phyloP scores from a whole-genome alignment of 64 coral and sea anemone species.

The Stylophora pistillata region DNA sequence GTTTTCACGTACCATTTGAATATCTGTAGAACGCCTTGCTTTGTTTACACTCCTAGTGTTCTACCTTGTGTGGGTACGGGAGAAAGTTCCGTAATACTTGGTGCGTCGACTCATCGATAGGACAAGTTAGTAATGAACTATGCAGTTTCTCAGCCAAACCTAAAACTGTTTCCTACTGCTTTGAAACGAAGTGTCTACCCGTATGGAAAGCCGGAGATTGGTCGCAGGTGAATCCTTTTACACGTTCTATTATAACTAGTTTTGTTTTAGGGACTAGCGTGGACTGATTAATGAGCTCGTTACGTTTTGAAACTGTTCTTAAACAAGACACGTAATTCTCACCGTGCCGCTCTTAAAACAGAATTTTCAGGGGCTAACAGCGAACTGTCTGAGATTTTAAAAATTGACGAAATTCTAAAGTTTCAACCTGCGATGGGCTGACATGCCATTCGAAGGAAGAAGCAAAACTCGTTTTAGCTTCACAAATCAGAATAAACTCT shows the following conservation, averaged over 20 bases:
- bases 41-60: conserved; percentile 61
- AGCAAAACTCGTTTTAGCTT: no score
- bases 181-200: conserved; percentile 72
- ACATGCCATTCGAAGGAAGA: no score
- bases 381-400: no score
- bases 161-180: conserved; percentile 50
- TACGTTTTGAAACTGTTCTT: no score
- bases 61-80: conserved; percentile 82
- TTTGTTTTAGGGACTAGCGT: no score
- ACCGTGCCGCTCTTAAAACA: no score
- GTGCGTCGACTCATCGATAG: conserved; percentile 58
- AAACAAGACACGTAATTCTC: no score
- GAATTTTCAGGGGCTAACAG: no score
- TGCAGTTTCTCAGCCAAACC: conserved; percentile 70
- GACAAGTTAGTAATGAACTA: conserved; percentile 21
- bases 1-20: neutral
- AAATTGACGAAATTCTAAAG: no score
- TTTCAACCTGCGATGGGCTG: no score
- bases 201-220: conserved; percentile 94
- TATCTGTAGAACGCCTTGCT: neutral
- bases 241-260: neutral
- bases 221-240: conserved; percentile 69
- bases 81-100: conserved; percentile 61
- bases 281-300: no score
- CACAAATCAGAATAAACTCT: no score